Base-by-base conservation (phyloP, 2,888 invertebrate genomes). In the Cloeon dipterum region DNA sequence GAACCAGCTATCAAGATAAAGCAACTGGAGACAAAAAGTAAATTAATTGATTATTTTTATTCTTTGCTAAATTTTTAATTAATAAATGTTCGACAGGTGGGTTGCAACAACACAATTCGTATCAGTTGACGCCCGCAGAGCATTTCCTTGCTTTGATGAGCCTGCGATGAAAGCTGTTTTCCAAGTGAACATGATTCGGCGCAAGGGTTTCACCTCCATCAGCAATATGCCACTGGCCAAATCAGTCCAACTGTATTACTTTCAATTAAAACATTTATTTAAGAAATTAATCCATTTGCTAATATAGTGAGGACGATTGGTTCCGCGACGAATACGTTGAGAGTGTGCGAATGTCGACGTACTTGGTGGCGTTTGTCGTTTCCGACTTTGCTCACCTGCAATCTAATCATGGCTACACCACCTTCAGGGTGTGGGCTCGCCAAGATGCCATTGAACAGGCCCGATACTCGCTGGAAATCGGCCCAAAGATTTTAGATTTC, bases 61-160 rank as follows among this genome's bases (percentile, higher is more conserved):
- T n/a, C n/a, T n/a, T n/a, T n/a, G n/a, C n/a, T n/a, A n/a, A n/a
- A n/a, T n/a, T n/a, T n/a, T n/a, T n/a, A n/a, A 8, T 8, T 10
- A 10, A 21, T 5, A 21, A 5, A 21, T 8, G 10, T 10, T 41
- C 16, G 13, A 36, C 46, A 82, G 81, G 51, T 74, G 72, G 70
- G 63, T 82, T 54, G 74, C 66, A 2, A 70, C 74, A 5, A 83
- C 82, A 0, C 82, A 83, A 48, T 81, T 83, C 50, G 75, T 83
- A 42, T 70, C 79, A 1, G 73, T 72, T 1, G 71, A 77, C 47
- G 82, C 82, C 1, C 65, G 82, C 26, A 64, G 72, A 47, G 83
- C 79, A 0, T 86, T 86, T 51, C 86, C 86, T 5, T 85, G 85
- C 52, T 81, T 82, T 49, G 88, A 88, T 48, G 83, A 86, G 45